Evolutionary conservation across 2,113 vertebrate species (phyloP), one percentile per base, ranked within the genome.

Genomic region (Nerophis ophidion): DNA sequence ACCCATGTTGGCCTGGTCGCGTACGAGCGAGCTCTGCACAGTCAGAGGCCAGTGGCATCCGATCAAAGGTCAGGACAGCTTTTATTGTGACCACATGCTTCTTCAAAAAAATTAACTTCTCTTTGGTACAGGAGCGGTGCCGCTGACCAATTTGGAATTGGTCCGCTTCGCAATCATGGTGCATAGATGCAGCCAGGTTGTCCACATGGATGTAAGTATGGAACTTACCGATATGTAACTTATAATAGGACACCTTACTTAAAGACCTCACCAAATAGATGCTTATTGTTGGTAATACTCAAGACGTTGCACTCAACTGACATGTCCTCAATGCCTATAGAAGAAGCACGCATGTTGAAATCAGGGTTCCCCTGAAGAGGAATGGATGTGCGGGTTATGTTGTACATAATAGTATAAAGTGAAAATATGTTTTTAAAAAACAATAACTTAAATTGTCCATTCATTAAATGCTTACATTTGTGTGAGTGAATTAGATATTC

Each of bases 251-350:
- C 38, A 40, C 7, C 6, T 40, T 40, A 11, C 40, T 42, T n/a
- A 95, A 92, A 76, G 86, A 93, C 8, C 88, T 91, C 8, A 49
- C 80, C 69, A 96, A 95, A 76, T 94, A 14, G 19, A 53, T 55
- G 40, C 4, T 40, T 49, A 60, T 62, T 74, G 68, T 64, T 44
- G 48, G 48, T 58, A 12, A 48, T 61, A 74, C 57, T 60, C 76
- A 76, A 77, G 70, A 75, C 58, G 79, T 84, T 82, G 78, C 79
- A 79, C 77, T 79, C 68, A 19, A 75, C 57, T 63, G 70, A 63
- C 54, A 63, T 55, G 66, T 63, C 53, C 70, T 64, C 12, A 59
- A 66, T 17, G 16, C 16, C 54, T 42, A 17, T 40, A 63, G 59
- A 76, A 70, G 45, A 48, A 64, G 72, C 16, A 40, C 15, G 44